Percentiles rank a stretch among this genome's conserved stretches.
Evolutionary conservation across 2,113 vertebrate genomes (phyloP).

Genomic region (Entelurus aequoreus): DNA sequence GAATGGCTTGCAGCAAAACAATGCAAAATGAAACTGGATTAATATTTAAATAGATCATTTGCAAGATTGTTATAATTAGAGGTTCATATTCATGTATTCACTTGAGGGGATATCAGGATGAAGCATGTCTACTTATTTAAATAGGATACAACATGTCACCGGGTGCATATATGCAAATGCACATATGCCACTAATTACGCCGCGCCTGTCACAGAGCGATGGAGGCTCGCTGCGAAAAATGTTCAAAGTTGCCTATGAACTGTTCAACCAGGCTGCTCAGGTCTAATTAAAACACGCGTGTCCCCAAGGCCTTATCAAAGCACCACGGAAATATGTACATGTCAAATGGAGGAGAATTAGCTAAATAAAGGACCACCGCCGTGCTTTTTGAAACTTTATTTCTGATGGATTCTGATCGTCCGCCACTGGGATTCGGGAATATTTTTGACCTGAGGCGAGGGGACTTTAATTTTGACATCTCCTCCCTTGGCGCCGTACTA

Average conservation of each 20-base stretch:
- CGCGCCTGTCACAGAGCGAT: conserved; percentile 65
- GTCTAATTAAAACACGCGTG: conserved; percentile 65
- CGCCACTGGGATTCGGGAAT: conserved; percentile 58
- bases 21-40: conserved; percentile 71
- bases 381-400: conserved; percentile 62
- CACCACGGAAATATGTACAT: conserved; percentile 65
- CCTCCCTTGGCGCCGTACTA: conserved; percentile 46
- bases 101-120: conserved; percentile 68
- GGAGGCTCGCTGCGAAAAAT: conserved; percentile 56
- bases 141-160: conserved; percentile 70
- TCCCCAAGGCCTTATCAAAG: conserved; percentile 68
- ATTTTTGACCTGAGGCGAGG: conserved; percentile 59
- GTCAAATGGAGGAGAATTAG: conserved; percentile 63
- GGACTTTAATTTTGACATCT: conserved; percentile 69
- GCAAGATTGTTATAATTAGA: conserved; percentile 75
- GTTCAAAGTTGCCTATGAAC: conserved; percentile 67
- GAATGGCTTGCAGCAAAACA: conserved; percentile 64
- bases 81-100: conserved; percentile 75
- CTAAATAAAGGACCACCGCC: conserved; percentile 63
- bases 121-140: conserved; percentile 69
- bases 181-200: conserved; percentile 71
- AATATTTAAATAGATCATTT: conserved; percentile 77
- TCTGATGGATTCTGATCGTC: conserved; percentile 57
- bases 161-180: conserved; percentile 70
- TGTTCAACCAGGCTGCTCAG: conserved; percentile 58